Conservation (phyloP, 2,797 vertebrate genomes). For the Margarornis squamiger region DNA sequence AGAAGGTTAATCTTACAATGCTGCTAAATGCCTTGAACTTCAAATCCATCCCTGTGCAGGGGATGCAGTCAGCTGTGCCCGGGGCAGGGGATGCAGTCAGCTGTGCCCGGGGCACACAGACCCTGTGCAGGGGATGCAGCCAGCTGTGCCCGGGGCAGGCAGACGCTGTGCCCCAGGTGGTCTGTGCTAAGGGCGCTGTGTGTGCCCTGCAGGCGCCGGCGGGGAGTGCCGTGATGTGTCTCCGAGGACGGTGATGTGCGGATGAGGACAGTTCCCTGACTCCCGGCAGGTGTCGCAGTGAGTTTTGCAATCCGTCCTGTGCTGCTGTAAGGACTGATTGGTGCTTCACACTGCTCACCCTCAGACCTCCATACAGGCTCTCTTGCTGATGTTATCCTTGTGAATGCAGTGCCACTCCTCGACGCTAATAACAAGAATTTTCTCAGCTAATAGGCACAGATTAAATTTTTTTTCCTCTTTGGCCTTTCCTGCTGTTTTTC, state of each 20-base stretch:
- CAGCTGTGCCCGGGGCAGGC: neutral
- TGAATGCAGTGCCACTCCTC: neutral
- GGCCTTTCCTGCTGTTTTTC: neutral
- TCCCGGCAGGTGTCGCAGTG: slow-evolving; percentile 51
- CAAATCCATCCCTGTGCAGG: neutral
- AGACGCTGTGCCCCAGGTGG: no score
- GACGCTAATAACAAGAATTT: neutral
- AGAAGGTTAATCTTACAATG: neutral
- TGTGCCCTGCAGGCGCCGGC: neutral
- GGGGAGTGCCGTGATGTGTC: neutral
- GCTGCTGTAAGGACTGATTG: neutral
- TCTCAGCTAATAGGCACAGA: neutral
- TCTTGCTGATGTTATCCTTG: neutral
- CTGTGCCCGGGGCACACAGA: no score
- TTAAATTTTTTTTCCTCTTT: fast-evolving
- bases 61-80: no score
- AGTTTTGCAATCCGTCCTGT: neutral
- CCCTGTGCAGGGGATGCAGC: no score
- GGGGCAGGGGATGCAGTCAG: no score
- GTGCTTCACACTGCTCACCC: neutral
- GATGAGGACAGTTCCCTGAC: neutral
- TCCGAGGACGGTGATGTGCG: neutral
- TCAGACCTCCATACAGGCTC: neutral
- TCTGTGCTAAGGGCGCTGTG: neutral
- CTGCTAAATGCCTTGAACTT: neutral